Base-by-base conservation (phyloP, 2,888 invertebrate genomes). In the Caradrina clavipalpis region DNA sequence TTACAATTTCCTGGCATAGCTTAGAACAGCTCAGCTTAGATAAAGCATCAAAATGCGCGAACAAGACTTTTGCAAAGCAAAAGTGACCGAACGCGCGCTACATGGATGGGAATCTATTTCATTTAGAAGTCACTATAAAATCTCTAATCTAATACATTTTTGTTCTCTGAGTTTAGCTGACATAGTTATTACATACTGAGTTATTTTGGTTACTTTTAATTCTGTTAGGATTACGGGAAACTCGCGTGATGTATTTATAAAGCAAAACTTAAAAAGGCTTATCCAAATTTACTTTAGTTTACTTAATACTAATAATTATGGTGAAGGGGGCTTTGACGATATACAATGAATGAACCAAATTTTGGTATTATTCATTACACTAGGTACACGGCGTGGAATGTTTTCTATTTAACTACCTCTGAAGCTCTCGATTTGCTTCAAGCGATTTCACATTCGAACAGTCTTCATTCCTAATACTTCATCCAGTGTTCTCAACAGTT, bases 401-500 rank as follows among this genome's bases (percentile, higher is more conserved):
- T 74, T 57, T 58, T 19, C 66, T 64, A 69, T 56, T 39, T 61
- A 67, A 47, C 60, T 65, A 66, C 19, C 26, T 58, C 51, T 26
- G 45, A 49, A 66, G 62, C 35, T 64, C 54, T 35, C 22, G 13
- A 19, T 17, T 35, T 62, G 50, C 49, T 50, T 59, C 51, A 42
- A 53, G 60, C 13, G 31, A 47, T 59, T 31, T 47, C 39, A 76
- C 31, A 65, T 39, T 45, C 53, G 69, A n/a, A 82, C 67, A 81
- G 81, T 58, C 69, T 89, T 61, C 76, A 83, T 57, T 78, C 63
- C 64, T 73, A 57, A 68, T 54, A 64, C 55, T 79, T 70, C 13
- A 17, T 39, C 65, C 8, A 31, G 19, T 70, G 63, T 31, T 64
- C 70, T 89, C 85, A 95, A 86, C 95, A 95, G 78, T 94, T 95